These are phyloP conservation scores for Chaetophractus vellerosus DNA, from an alignment of 2,797 vertebrate species.

Conservation along the genomic window DNA sequence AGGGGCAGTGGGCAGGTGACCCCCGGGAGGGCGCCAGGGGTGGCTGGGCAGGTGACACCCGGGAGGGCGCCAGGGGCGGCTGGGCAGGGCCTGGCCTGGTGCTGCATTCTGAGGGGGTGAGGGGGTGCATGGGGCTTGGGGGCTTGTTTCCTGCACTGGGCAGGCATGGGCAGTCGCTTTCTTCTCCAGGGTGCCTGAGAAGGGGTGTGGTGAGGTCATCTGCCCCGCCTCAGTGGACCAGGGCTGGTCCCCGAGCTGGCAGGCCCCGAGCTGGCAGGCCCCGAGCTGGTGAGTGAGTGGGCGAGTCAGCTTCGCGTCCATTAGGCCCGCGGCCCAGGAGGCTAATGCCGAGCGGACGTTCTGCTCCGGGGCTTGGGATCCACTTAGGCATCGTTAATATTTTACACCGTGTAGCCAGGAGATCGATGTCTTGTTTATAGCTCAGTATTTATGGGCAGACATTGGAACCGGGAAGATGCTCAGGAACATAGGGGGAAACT, in stretches of 20 bases:
- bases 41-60: too few relatives aligned
- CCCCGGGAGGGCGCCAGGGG: too few relatives aligned
- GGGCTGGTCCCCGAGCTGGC: conserved; percentile 43
- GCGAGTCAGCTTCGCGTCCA: conserved; percentile 75
- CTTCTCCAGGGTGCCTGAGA: neutral
- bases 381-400: conserved; percentile 90
- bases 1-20: too few relatives aligned
- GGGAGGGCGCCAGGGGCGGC: too few relatives aligned
- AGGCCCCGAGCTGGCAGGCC: conserved; percentile 51
- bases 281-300: neutral
- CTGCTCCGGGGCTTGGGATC: conserved; percentile 78
- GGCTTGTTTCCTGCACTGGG: neutral
- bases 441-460: conserved; percentile 79
- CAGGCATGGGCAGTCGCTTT: neutral
- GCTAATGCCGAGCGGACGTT: conserved; percentile 79
- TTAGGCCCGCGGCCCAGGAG: conserved; percentile 77
- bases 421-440: conserved; percentile 88
- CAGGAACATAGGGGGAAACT: conserved; percentile 64
- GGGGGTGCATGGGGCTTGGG: neutral
- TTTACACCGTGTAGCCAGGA: conserved; percentile 85
- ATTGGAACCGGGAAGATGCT: neutral
- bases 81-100: neutral
- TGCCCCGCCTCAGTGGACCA: neutral
- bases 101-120: neutral
- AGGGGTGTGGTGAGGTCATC: neutral